Evolutionary conservation across 2,888 invertebrate species (phyloP).

Genomic region (Lepidochitona cinerea): DNA sequence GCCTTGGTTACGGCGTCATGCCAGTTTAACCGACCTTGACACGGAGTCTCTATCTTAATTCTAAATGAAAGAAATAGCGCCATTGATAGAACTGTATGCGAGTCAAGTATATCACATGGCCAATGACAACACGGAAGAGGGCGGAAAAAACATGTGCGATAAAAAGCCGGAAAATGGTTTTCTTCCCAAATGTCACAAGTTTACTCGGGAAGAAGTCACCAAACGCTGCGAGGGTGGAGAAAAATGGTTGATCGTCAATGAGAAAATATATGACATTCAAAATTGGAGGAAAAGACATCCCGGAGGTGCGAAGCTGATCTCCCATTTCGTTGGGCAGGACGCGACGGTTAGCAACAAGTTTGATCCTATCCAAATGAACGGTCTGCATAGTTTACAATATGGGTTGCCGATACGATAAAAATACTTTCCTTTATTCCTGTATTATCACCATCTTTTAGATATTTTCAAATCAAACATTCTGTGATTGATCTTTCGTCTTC

Average conservation of each 20-base stretch:
- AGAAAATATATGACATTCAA: constrained; percentile 49
- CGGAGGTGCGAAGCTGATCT: constrained; percentile 47
- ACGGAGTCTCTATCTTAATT: not conserved
- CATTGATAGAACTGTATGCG: not conserved
- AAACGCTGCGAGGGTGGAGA: constrained; percentile 38
- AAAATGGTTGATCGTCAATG: constrained; percentile 52
- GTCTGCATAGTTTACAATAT: too few relatives aligned
- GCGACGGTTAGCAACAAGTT: constrained; percentile 42
- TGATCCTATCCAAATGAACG: too few relatives aligned
- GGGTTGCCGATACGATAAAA: too few relatives aligned
- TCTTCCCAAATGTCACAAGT: not conserved
- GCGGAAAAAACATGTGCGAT: not conserved
- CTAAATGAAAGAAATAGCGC: not conserved
- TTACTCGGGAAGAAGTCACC: constrained; percentile 26
- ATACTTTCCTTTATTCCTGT: too few relatives aligned
- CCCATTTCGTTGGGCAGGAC: constrained; percentile 56
- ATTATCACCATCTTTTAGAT: too few relatives aligned
- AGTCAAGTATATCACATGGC: not conserved
- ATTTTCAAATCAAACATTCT: too few relatives aligned
- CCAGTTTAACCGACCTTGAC: not conserved
- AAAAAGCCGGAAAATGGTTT: not conserved
- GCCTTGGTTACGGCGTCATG: not conserved
- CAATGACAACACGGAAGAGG: not conserved
- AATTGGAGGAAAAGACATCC: constrained; percentile 47
- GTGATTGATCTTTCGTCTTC: too few relatives aligned